A percentile compares a stretch with the other conserved stretches of the same genome.
Conservation (phyloP, 2,113 vertebrate species). For the Caloenas nicobarica region DNA sequence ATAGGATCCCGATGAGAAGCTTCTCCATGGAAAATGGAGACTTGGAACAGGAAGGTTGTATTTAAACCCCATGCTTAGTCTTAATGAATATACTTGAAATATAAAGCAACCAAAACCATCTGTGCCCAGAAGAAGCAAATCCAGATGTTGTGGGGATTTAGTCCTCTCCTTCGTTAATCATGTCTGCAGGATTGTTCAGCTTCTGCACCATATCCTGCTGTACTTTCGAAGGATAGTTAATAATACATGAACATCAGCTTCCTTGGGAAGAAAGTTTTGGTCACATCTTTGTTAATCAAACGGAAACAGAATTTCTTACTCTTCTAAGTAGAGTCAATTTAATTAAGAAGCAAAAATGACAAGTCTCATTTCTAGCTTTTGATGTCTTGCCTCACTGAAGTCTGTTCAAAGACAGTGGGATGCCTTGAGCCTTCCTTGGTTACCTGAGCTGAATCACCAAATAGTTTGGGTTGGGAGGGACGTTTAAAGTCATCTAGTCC, state of each 20-base stretch:
- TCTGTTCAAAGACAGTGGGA: neutral
- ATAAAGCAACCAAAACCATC: conserved; percentile 51
- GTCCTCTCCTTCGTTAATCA: conserved; percentile 15
- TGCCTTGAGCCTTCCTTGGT: neutral
- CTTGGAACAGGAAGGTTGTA: conserved; percentile 47
- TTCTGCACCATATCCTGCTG: neutral
- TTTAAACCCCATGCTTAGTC: conserved; percentile 22
- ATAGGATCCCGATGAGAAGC: neutral
- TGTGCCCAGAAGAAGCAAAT: conserved; percentile 51
- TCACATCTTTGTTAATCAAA: neutral
- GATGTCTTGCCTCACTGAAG: neutral
- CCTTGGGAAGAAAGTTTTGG: neutral
- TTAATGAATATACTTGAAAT: conserved; percentile 9
- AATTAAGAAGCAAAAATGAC: neutral
- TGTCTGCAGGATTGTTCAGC: conserved; percentile 10
- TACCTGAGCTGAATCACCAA: neutral
- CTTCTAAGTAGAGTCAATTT: neutral
- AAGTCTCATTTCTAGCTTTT: neutral
- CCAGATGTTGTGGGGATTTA: conserved; percentile 34
- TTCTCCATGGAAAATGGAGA: conserved; percentile 14
- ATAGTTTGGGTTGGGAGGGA: too few species aligned
- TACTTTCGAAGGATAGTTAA: neutral
- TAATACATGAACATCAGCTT: neutral
- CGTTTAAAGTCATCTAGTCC: too few species aligned
- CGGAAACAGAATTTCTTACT: neutral